These are phyloP conservation scores for Minunthozetes semirufus DNA, from an alignment of 2,888 invertebrate genomes.

Conservation along the genomic window DNA sequence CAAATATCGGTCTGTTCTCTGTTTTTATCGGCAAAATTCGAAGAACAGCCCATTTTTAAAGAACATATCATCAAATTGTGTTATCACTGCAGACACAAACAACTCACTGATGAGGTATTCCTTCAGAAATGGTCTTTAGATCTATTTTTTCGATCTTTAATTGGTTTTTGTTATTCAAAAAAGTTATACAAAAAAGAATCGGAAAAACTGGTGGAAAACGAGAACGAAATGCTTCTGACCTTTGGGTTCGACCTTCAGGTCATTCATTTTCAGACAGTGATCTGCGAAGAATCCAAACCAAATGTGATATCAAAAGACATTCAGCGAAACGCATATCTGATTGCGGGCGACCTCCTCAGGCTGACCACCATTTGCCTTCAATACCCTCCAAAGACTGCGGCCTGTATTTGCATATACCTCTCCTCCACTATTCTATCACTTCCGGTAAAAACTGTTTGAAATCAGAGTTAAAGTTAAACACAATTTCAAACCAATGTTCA, in stretches of 20 bases:
- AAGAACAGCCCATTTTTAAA: constrained; percentile 15
- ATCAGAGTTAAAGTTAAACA: neutral
- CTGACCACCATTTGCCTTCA: constrained; percentile 1
- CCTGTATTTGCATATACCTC: neutral
- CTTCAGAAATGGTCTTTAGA: neutral
- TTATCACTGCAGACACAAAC: neutral
- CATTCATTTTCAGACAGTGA: neutral
- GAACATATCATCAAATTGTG: constrained; percentile 1
- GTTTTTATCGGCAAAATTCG: constrained; percentile 6
- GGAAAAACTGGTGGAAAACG: neutral
- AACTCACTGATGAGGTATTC: neutral
- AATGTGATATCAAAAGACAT: neutral
- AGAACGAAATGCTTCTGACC: constrained; percentile 9
- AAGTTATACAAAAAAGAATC: neutral
- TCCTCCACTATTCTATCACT: neutral
- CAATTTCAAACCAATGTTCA: neutral
- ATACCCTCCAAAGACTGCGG: neutral
- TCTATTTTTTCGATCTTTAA: neutral
- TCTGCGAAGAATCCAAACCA: neutral
- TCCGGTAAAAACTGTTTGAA: neutral
- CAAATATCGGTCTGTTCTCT: neutral
- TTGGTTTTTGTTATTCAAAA: neutral
- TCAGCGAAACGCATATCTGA: neutral
- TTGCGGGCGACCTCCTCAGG: neutral
- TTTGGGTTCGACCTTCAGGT: neutral